Evolutionary conservation across 2,113 vertebrate species (phyloP).

Genomic region (Arenaria interpres): DNA sequence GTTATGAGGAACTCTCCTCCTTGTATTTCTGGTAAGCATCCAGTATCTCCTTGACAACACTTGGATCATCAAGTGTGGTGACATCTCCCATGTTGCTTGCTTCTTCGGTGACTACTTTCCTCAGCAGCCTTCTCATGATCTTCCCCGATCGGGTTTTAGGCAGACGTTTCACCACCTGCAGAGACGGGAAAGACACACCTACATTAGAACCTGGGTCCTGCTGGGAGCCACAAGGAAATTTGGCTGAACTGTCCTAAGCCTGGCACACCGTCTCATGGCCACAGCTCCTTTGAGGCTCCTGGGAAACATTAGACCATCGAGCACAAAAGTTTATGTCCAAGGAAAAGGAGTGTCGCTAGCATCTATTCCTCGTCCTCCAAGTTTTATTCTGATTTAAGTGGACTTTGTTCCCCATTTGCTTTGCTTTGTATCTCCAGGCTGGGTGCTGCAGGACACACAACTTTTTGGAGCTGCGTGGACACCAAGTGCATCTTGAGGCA

Average conservation of each 20-base stretch:
- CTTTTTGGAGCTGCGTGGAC: not conserved
- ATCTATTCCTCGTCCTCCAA: not conserved
- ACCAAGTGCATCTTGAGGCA: not conserved
- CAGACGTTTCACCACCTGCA: slow-evolving; percentile 88
- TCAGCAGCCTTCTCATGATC: slow-evolving; percentile 89
- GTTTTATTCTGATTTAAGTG: not conserved
- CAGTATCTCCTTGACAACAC: slow-evolving; percentile 82
- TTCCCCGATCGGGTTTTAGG: slow-evolving; percentile 95
- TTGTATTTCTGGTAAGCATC: slow-evolving; percentile 76
- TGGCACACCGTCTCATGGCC: not conserved
- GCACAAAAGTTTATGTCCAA: not conserved
- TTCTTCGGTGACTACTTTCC: slow-evolving; percentile 77
- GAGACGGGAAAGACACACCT: not conserved
- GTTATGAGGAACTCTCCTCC: slow-evolving; percentile 24
- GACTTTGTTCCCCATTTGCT: not conserved
- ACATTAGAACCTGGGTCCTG: not conserved
- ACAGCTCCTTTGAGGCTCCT: not conserved
- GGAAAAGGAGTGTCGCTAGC: not conserved
- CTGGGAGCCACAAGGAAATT: not conserved
- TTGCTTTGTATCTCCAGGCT: not conserved
- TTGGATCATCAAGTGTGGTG: slow-evolving; percentile 89
- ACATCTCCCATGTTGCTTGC: slow-evolving; percentile 80
- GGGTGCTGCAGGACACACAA: not conserved
- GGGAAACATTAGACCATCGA: not conserved
- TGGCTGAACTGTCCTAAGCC: not conserved